Conservation (phyloP, 2,888 invertebrate genomes). For the Meghimatium bilineatum region DNA sequence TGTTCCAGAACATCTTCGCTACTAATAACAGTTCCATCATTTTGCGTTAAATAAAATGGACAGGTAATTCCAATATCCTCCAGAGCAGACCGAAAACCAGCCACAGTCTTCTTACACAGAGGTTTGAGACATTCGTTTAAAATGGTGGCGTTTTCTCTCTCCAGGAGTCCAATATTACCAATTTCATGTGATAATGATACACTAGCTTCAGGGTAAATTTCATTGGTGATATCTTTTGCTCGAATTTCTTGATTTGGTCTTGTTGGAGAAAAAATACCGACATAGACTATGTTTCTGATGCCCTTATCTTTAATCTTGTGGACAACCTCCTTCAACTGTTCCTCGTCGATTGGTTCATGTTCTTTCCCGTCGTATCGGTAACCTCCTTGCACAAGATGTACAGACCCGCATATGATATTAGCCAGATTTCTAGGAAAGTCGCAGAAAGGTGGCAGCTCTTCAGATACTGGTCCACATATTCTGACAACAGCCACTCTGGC, state of each 20-base stretch:
- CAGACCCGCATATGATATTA: slow-evolving; percentile 55
- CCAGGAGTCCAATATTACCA: slow-evolving; percentile 71
- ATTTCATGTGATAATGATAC: slow-evolving; percentile 68
- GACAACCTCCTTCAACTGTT: slow-evolving; percentile 61
- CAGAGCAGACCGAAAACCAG: slow-evolving; percentile 63
- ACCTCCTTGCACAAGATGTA: slow-evolving; percentile 67
- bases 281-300: slow-evolving; percentile 65
- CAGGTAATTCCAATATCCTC: slow-evolving; percentile 62
- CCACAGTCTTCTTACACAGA: slow-evolving; percentile 64
- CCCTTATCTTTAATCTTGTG: slow-evolving; percentile 54
- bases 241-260: slow-evolving; percentile 64
- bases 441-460: slow-evolving; percentile 66
- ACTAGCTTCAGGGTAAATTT: slow-evolving; percentile 62
- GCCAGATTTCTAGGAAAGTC: slow-evolving; percentile 67
- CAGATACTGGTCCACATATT: slow-evolving; percentile 70
- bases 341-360: slow-evolving; percentile 59
- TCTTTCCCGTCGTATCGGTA: slow-evolving; percentile 69
- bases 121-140: slow-evolving; percentile 73
- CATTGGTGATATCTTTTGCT: slow-evolving; percentile 55
- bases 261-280: slow-evolving; percentile 71
- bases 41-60: slow-evolving; percentile 73
- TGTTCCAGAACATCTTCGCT: slow-evolving; percentile 61
- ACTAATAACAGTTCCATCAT: slow-evolving; percentile 74
- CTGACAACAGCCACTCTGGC: slow-evolving; percentile 69
- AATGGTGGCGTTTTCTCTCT: slow-evolving; percentile 74